These are phyloP conservation scores for Chiroxiphia lanceolata DNA, from an alignment of 2,797 vertebrate genomes.

Conservation along the genomic window DNA sequence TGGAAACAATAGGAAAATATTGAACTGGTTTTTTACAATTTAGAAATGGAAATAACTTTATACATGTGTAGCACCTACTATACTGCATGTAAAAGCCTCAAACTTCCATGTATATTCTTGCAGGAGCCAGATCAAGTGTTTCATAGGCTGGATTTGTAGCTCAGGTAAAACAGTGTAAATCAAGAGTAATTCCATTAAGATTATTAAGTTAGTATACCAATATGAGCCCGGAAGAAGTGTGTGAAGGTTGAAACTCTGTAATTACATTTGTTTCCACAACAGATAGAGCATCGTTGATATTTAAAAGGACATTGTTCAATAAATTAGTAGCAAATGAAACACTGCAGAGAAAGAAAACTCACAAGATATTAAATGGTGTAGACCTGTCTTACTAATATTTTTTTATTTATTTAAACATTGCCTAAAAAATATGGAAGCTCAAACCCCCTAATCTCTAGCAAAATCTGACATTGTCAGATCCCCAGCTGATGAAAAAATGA, in stretches of 20 bases:
- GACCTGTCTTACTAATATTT: neutral
- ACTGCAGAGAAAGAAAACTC: neutral
- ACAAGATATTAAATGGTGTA: neutral
- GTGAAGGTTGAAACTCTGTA: slow-evolving; percentile 33
- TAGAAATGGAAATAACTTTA: slow-evolving; percentile 32
- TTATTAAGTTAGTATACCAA: slow-evolving; percentile 22
- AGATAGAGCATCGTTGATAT: slow-evolving; percentile 3
- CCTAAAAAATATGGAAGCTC: neutral
- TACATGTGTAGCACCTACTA: neutral
- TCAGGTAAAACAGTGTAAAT: neutral
- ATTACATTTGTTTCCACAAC: slow-evolving; percentile 63
- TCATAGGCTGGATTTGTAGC: neutral
- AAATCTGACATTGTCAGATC: neutral
- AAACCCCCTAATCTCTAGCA: neutral
- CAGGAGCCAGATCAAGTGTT: neutral
- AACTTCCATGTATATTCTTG: neutral
- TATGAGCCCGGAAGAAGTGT: neutral
- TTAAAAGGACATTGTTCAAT: slow-evolving; percentile 41
- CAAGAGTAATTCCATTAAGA: slow-evolving; percentile 12
- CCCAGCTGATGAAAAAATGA: neutral
- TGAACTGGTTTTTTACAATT: neutral
- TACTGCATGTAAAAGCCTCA: neutral
- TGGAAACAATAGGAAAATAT: slow-evolving; percentile 34
- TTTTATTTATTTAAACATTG: neutral
- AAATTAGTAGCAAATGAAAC: slow-evolving; percentile 45